Percentiles rank a stretch among this genome's conserved stretches.
Evolutionary conservation across 2,113 vertebrate species (phyloP).

Genomic region (Abramis brama): DNA sequence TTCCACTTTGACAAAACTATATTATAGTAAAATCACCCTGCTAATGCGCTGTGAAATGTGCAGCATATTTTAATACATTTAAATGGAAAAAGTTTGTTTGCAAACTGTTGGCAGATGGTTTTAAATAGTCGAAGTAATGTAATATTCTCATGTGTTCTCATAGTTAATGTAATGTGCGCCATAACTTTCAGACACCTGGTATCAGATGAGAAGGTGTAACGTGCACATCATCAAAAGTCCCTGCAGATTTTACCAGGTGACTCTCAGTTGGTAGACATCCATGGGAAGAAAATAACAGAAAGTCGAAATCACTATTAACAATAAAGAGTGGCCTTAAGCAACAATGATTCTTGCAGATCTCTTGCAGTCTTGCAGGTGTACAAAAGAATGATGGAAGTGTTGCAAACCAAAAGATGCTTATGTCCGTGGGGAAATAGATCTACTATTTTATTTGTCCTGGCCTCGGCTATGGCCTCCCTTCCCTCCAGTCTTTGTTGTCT

Average conservation of each 20-base stretch:
- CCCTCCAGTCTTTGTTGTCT: background rate
- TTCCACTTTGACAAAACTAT: background rate
- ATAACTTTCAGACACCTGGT: background rate
- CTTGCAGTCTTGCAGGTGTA: background rate
- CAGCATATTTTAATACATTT: background rate
- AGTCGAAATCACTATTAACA: background rate
- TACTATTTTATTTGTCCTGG: background rate
- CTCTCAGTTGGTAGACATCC: background rate
- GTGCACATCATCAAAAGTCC: conserved; percentile 1
- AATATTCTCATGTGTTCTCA: background rate
- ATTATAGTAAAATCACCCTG: background rate
- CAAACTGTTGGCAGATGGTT: background rate
- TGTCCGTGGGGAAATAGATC: background rate
- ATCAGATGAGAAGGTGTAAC: background rate
- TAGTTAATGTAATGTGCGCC: background rate
- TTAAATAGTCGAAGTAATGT: background rate
- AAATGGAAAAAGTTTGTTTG: background rate
- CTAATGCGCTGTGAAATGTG: background rate
- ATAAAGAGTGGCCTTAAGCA: background rate
- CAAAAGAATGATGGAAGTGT: conserved; percentile 8
- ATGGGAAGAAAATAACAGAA: conserved; percentile 2
- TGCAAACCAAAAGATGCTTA: background rate
- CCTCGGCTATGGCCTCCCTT: background rate
- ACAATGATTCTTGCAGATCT: background rate
- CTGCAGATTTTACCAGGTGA: background rate